phyloP scores from a whole-genome alignment of 2,797 vertebrate species.

The Sylvia borin region DNA sequence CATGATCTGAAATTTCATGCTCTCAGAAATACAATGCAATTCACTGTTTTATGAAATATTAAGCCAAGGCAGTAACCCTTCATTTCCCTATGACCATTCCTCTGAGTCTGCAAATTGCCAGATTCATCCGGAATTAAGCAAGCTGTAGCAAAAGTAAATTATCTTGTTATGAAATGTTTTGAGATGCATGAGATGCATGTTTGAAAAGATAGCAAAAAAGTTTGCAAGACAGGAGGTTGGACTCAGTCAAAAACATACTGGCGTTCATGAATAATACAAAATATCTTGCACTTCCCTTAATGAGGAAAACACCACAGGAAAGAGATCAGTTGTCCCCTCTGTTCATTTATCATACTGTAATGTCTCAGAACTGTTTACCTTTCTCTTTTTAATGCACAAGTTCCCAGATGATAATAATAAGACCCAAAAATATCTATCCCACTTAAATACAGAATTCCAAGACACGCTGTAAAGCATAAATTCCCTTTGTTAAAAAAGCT shows the following conservation, averaged over 20 bases:
- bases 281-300: background rate
- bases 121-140: background rate
- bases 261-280: slow-evolving; percentile 13
- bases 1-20: background rate
- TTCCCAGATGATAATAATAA: background rate
- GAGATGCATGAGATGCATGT: background rate
- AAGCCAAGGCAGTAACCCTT: background rate
- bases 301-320: background rate
- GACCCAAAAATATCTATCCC: background rate
- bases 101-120: background rate
- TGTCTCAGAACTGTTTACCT: background rate
- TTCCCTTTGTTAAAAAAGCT: background rate
- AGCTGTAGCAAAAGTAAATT: background rate
- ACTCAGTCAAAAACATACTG: background rate
- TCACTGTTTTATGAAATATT: background rate
- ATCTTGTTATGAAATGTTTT: background rate
- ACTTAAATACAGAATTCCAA: background rate
- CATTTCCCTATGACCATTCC: background rate
- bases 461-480: background rate
- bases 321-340: background rate
- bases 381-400: background rate
- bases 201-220: background rate
- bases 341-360: background rate
- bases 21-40: background rate
- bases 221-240: background rate